Evolutionary conservation across 2,888 invertebrate species (phyloP), one percentile per base, ranked within the genome.

Genomic region (Drosophila kambysellisi): DNA sequence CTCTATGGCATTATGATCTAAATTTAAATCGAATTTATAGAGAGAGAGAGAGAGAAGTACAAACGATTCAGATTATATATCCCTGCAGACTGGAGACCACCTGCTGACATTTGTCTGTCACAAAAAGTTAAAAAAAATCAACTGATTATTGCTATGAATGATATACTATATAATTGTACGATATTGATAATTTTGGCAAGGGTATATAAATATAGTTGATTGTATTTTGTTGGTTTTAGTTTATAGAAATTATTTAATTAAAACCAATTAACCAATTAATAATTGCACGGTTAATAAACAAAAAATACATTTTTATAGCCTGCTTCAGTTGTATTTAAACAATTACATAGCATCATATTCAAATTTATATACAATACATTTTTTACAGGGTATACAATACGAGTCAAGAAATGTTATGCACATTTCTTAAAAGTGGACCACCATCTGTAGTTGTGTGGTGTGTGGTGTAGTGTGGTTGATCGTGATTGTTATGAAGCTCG

Each of bases 401-500:
- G n/a, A 9, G 17, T n/a, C 9, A 41, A n/a, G 4, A 41, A 1
- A 41, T n/a, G 0, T 0, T 17, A 17, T 17, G 8, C 8, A 39
- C 17, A 39, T 39, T 35, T 12, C 2, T 25, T 25, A 25, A 25
- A 25, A 25, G 1, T 25, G 25, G 25, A 25, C 25, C 25, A 25
- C 25, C 25, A 3, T 25, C 25, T 25, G 25, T 25, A 25, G 25
- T 25, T 25, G 25, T 25, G 25, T 25, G 25, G 25, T 25, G 25
- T 25, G 25, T 25, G 3, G 46, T 46, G 25, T 29, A 7, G 15
- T 46, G 4, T 4, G 46, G 15, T 29, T 56, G 39, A 39, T 39
- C 7, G 17, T 57, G 41, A 32, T 57, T 56, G 4, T 17, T 9
- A 25, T 64, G 29, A 3, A 66, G 48, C 8, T 64, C 29, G 9